Conservation (phyloP, 2,797 vertebrate species). For the Falco cherrug region DNA sequence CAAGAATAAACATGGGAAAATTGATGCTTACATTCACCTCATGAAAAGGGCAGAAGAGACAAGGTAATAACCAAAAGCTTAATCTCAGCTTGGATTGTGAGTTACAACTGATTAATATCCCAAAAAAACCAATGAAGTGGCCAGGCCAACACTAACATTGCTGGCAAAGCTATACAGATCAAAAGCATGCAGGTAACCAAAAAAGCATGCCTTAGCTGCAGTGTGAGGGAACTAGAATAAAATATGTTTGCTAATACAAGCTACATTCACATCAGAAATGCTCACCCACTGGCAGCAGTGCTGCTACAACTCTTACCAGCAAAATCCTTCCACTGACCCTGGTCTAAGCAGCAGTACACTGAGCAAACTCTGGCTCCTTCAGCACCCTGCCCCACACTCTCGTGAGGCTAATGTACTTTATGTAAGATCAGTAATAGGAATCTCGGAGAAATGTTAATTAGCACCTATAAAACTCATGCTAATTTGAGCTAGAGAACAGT, state of each 20-base stretch:
- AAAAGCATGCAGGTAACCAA: neutral
- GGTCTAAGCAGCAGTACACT: neutral
- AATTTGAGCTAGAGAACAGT: neutral
- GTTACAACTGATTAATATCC: neutral
- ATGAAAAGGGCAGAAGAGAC: neutral
- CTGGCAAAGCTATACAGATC: neutral
- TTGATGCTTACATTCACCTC: neutral
- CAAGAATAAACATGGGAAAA: neutral
- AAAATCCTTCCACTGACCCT: neutral
- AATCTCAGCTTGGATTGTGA: neutral
- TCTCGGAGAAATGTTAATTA: neutral
- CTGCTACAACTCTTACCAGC: neutral
- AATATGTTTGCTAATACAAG: neutral
- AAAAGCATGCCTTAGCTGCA: neutral
- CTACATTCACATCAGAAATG: neutral
- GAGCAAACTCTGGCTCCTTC: neutral
- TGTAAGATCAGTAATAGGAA: neutral
- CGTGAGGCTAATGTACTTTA: neutral
- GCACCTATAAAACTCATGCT: neutral
- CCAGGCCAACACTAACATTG: neutral
- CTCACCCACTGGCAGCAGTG: rapidly evolving
- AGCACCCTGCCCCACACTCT: neutral
- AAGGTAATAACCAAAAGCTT: neutral
- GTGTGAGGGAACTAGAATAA: neutral
- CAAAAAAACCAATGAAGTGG: neutral